Conservation (phyloP, 1,140 invertebrate species). For the Rhyacophila brunnea region DNA sequence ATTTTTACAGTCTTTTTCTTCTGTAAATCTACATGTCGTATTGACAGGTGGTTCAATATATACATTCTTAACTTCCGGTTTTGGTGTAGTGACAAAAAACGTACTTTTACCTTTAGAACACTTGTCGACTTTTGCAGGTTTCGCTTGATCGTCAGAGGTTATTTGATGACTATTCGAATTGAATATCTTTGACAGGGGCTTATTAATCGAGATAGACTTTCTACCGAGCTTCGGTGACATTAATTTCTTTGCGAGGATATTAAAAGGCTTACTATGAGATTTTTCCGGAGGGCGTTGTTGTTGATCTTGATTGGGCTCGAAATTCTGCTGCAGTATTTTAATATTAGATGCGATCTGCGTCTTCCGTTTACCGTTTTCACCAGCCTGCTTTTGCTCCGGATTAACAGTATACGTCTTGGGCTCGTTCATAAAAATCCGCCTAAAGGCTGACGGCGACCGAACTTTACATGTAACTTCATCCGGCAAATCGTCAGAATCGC, state of each 20-base stretch:
- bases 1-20: not conserved
- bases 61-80: not conserved
- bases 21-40: too few species aligned
- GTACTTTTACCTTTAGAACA: slow-evolving; percentile 30
- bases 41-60: too few species aligned
- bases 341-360: slow-evolving; percentile 24
- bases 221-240: slow-evolving; percentile 49
- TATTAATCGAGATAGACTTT: slow-evolving; percentile 37
- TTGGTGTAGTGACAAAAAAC: slow-evolving; percentile 29
- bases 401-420: slow-evolving; percentile 29
- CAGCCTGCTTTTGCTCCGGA: not conserved
- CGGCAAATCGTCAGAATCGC: slow-evolving; percentile 27
- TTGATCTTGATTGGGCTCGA: slow-evolving; percentile 19
- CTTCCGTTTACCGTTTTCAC: slow-evolving; percentile 25
- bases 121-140: slow-evolving; percentile 22
- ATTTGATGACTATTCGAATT: slow-evolving; percentile 8
- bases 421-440: slow-evolving; percentile 31
- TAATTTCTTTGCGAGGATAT: slow-evolving; percentile 47
- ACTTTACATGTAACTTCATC: slow-evolving; percentile 23
- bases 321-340: slow-evolving; percentile 26
- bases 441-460: slow-evolving; percentile 18
- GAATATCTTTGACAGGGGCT: slow-evolving; percentile 32
- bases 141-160: not conserved
- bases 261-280: slow-evolving; percentile 38
- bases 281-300: slow-evolving; percentile 4